Conservation (phyloP, 1,140 invertebrate genomes). For the Nebria ingens region DNA sequence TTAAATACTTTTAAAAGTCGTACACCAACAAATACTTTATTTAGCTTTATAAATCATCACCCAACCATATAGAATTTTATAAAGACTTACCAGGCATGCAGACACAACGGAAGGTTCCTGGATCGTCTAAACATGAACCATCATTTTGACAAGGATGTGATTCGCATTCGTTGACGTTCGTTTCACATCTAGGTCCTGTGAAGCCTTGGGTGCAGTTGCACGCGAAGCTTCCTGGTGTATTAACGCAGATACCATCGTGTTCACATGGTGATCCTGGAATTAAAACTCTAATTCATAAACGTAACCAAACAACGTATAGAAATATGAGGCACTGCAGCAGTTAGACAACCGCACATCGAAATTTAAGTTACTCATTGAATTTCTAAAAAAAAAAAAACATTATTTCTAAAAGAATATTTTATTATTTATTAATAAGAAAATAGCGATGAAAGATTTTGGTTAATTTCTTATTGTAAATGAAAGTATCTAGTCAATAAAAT, state of each 20-base stretch:
- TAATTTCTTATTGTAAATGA: no score
- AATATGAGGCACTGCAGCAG: background rate
- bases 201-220: slow-evolving; percentile 90
- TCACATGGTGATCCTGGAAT: slow-evolving; percentile 75
- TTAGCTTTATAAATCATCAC: no score
- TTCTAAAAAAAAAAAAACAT: slow-evolving; percentile 10
- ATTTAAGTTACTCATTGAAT: background rate
- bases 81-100: slow-evolving; percentile 93
- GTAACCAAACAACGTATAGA: no score
- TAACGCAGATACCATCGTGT: slow-evolving; percentile 87
- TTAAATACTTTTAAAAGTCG: background rate
- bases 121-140: slow-evolving; percentile 86
- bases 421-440: no score
- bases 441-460: no score
- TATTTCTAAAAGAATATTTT: slow-evolving; percentile 14
- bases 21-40: no score
- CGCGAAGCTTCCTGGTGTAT: slow-evolving; percentile 85
- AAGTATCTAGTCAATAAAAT: no score
- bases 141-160: slow-evolving; percentile 90
- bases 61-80: no score
- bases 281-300: slow-evolving; percentile 12
- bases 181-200: slow-evolving; percentile 82
- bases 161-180: slow-evolving; percentile 90
- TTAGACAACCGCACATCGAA: slow-evolving; percentile 1
- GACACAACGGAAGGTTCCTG: slow-evolving; percentile 88